These are phyloP conservation scores for Nysson spinosus DNA, from an alignment of 2,888 invertebrate species.

Conservation along the genomic window DNA sequence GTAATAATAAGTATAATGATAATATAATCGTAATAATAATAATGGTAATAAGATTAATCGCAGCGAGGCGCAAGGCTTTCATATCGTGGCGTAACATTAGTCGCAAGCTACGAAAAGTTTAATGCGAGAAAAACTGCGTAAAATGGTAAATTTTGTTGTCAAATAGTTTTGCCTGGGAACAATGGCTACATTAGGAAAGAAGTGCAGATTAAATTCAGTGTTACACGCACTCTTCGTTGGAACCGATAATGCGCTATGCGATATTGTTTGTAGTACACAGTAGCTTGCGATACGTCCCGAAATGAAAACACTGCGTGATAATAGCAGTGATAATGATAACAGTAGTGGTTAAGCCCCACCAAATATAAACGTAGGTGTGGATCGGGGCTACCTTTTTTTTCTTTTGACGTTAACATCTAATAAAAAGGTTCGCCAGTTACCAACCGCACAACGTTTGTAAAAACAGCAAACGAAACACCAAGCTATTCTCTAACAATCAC, in stretches of 20 bases:
- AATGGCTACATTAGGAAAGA: neutral
- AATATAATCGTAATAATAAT: conserved; percentile 66
- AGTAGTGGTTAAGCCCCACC: conserved; percentile 54
- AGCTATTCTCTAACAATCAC: conserved; percentile 73
- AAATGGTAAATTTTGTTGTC: neutral
- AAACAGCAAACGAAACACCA: conserved; percentile 76
- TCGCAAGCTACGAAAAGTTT: conserved; percentile 22
- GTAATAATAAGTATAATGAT: conserved; percentile 68
- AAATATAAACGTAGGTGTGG: conserved; percentile 55
- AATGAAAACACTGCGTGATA: conserved; percentile 54
- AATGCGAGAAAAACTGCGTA: neutral
- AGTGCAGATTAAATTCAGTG: neutral
- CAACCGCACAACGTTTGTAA: conserved; percentile 68
- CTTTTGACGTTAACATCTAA: conserved; percentile 19
- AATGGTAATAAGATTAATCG: conserved; percentile 62
- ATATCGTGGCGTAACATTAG: conserved; percentile 35
- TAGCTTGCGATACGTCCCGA: conserved; percentile 27
- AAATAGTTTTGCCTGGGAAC: neutral
- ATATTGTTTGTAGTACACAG: conserved; percentile 22
- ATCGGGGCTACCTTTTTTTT: conserved; percentile 26
- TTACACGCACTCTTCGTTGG: conserved; percentile 3
- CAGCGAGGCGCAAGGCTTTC: conserved; percentile 52
- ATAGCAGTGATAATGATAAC: conserved; percentile 63
- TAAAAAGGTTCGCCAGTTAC: conserved; percentile 55
- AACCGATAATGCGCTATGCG: conserved; percentile 18